These are phyloP conservation scores for Corythucha ciliata DNA, from an alignment of 2,888 invertebrate species.

Conservation along the genomic window DNA sequence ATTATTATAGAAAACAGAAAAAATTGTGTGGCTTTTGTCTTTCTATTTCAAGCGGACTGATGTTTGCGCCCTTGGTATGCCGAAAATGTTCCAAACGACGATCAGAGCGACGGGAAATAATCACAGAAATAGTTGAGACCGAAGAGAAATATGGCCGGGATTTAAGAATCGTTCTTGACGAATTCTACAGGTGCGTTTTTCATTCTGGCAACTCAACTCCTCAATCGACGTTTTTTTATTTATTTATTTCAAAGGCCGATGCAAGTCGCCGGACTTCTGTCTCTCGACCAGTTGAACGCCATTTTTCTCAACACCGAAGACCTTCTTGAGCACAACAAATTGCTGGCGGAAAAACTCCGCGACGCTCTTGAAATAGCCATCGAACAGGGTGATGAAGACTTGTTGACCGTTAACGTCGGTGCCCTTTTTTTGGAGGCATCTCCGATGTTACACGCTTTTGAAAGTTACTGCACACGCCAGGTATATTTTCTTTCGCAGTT, in stretches of 20 bases:
- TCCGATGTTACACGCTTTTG: constrained; percentile 88
- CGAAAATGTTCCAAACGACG: constrained; percentile 80
- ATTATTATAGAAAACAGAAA: too few relatives aligned
- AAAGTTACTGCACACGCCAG: constrained; percentile 86
- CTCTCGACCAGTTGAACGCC: constrained; percentile 70
- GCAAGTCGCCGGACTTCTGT: constrained; percentile 53
- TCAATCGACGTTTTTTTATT: constrained; percentile 39
- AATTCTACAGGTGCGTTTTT: constrained; percentile 87
- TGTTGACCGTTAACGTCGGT: constrained; percentile 81
- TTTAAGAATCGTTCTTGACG: constrained; percentile 82
- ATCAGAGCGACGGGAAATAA: constrained; percentile 84
- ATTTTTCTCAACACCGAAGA: constrained; percentile 92
- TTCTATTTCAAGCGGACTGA: constrained; percentile 50
- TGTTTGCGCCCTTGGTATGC: constrained; percentile 71
- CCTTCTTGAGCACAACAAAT: constrained; percentile 63
- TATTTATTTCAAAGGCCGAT: constrained; percentile 54
- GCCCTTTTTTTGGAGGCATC: constrained; percentile 82
- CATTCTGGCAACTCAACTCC: constrained; percentile 78
- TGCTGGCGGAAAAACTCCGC: constrained; percentile 71
- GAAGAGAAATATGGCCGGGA: constrained; percentile 93
- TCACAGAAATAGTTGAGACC: constrained; percentile 90
- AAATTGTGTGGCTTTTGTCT: too few relatives aligned
- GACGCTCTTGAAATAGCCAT: constrained; percentile 74
- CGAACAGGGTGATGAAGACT: constrained; percentile 55
- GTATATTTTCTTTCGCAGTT: too few relatives aligned